A percentile compares a stretch with the other conserved stretches of the same genome.
Conservation (phyloP, 2,888 invertebrate species). For the Scaptomyza cyrtandrae region DNA sequence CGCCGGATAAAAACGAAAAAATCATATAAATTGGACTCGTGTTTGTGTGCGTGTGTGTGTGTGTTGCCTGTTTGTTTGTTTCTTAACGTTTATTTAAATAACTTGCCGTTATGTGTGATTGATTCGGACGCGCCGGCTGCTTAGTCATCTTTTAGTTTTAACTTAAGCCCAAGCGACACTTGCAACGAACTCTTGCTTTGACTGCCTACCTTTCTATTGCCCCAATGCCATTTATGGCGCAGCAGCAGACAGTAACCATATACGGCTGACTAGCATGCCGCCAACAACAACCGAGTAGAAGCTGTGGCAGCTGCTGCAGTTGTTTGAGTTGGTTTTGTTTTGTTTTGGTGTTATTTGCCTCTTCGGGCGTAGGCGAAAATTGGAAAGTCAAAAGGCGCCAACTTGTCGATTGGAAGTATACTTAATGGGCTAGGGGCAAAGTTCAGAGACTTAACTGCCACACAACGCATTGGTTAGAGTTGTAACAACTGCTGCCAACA, state of each 20-base stretch:
- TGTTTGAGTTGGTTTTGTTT: neutral
- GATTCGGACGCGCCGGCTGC: conserved; percentile 29
- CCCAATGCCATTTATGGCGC: conserved; percentile 43
- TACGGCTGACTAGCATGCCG: conserved; percentile 35
- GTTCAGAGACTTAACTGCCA: conserved; percentile 27
- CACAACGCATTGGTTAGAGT: neutral
- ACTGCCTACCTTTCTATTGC: conserved; percentile 45
- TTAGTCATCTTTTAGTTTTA: conserved; percentile 47
- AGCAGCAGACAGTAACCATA: conserved; percentile 31
- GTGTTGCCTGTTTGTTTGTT: conserved; percentile 2
- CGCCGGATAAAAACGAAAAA: conserved; percentile 80
- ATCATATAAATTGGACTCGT: conserved; percentile 69
- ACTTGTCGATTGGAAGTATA: conserved; percentile 14
- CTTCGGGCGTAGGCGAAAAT: conserved; percentile 67
- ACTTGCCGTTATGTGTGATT: conserved; percentile 57
- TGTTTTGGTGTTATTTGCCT: conserved; percentile 15
- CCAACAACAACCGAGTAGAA: conserved; percentile 13
- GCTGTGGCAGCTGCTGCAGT: conserved; percentile 10
- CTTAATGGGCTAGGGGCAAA: conserved; percentile 24
- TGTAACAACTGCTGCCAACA: conserved; percentile 19
- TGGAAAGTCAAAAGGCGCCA: conserved; percentile 72
- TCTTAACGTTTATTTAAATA: conserved; percentile 40
- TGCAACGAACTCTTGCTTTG: conserved; percentile 51
- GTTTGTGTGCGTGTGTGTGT: neutral
- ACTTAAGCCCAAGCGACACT: conserved; percentile 39